Evolutionary conservation across 2,888 invertebrate species (phyloP), one percentile per base, ranked within the genome.

Genomic region (Camptogramma bilineatum): DNA sequence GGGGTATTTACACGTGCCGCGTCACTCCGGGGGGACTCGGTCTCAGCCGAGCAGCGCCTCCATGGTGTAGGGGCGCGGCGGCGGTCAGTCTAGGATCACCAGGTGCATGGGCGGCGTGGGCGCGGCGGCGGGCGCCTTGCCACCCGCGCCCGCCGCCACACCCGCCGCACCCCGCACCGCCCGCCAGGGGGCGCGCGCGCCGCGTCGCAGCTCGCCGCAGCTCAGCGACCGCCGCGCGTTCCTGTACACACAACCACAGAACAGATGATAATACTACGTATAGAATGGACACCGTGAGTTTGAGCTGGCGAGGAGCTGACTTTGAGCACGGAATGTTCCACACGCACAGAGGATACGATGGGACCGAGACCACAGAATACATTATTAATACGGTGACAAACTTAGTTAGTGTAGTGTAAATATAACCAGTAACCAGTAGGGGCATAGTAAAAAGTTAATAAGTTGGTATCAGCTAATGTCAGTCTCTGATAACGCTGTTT

Each of bases 191-290:
- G 78, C 74, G 74, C 79, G 75, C 76, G 79, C 79, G 68, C 83
- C 96, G 81, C 97, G 94, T 80, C 97, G 94, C 80, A 97, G 92
- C 85, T 97, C 97, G 72, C 95, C 94, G 77, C 95, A 94, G 73
- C 73, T 75, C 83, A 98, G 94, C 85, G 95, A 95, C 88, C 97
- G 96, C 79, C 98, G 95, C 81, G 97, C 94, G 94, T 96, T 96
- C 94, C 98, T 98, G 87, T 8, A 75, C 34, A 28, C 21, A 46
- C 21, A 47, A 13, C 13, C 2, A n/a, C n/a, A n/a, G n/a, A n/a
- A n/a, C n/a, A n/a, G n/a, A n/a, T n/a, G n/a, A n/a, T n/a, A n/a
- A n/a, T n/a, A n/a, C n/a, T n/a, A n/a, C n/a, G n/a, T n/a, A n/a
- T n/a, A n/a, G n/a, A n/a, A n/a, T n/a, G n/a, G n/a, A n/a, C n/a